phyloP scores from a whole-genome alignment of 30 jellyfish, hydroid and myxozoan species.

The Aurelia sp. region DNA sequence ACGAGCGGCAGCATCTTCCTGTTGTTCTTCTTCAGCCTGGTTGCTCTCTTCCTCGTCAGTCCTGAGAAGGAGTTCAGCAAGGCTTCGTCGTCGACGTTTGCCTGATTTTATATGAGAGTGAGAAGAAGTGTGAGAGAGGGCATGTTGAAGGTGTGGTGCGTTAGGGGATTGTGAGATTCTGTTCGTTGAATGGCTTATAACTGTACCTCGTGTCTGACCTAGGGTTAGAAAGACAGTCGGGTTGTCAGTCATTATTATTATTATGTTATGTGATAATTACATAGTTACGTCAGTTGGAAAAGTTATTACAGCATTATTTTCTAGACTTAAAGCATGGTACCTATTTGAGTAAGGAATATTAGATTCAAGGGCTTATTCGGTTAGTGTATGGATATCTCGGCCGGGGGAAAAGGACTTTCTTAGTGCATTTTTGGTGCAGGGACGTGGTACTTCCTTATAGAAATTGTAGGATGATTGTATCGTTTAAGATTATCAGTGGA shows the following conservation, averaged over 20 bases:
- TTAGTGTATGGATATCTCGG: too few species aligned
- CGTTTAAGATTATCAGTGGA: too few species aligned
- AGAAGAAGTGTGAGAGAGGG: constrained; percentile 85
- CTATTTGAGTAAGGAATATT: too few species aligned
- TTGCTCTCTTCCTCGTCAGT: constrained; percentile 47
- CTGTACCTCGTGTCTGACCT: constrained; percentile 88
- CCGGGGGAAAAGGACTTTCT: too few species aligned
- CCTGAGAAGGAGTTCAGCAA: constrained; percentile 36
- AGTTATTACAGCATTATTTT: not conserved
- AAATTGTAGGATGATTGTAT: too few species aligned
- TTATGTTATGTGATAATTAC: not conserved
- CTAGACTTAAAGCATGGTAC: too few species aligned
- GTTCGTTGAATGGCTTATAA: constrained; percentile 82
- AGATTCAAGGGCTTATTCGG: too few species aligned
- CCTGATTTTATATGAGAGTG: constrained; percentile 85
- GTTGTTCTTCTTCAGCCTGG: constrained; percentile 55
- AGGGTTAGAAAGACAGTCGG: constrained; percentile 51
- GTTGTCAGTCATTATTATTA: constrained; percentile 1
- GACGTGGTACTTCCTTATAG: too few species aligned
- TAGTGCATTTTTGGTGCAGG: too few species aligned
- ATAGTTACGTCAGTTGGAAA: not conserved
- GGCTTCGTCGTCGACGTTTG: constrained; percentile 70
- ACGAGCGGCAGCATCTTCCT: constrained; percentile 58
- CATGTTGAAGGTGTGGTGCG: constrained; percentile 91
- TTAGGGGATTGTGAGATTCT: constrained; percentile 93